These are phyloP conservation scores for Coptodon rendalli DNA, from an alignment of 2,113 vertebrate genomes.

Conservation along the genomic window DNA sequence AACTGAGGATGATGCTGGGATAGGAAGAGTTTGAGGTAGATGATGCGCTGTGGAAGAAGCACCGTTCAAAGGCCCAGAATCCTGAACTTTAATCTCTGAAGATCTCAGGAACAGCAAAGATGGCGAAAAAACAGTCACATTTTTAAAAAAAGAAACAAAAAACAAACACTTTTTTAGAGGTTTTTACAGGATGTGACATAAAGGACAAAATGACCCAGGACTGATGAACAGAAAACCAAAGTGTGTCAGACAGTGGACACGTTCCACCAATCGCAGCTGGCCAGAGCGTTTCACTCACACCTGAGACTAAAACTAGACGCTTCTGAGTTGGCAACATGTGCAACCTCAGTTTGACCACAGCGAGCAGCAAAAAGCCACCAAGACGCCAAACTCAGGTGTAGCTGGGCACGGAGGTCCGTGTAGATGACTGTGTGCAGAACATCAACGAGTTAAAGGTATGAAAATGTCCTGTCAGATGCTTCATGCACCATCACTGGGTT, in stretches of 20 bases:
- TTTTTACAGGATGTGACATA: neutral
- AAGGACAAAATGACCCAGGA: neutral
- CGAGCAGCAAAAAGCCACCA: neutral
- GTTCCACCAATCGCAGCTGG: neutral
- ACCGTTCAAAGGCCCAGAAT: neutral
- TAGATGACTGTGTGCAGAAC: neutral
- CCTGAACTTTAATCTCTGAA: neutral
- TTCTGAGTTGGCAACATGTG: neutral
- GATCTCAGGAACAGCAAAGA: neutral
- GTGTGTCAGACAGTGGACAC: neutral
- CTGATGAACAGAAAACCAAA: neutral
- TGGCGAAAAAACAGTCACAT: fast-evolving
- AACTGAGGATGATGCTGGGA: neutral
- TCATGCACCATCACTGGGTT: neutral
- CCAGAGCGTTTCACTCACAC: neutral
- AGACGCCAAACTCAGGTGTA: fast-evolving
- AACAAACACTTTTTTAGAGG: neutral
- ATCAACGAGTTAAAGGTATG: neutral
- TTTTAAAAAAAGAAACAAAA: neutral
- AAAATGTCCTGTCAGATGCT: neutral
- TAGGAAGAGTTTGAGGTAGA: neutral
- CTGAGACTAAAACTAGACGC: neutral
- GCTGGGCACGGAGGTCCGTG: fast-evolving
- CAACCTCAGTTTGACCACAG: neutral
- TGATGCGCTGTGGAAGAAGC: neutral